Conservation (phyloP, 1,140 invertebrate genomes). For the Atta cephalotes region DNA sequence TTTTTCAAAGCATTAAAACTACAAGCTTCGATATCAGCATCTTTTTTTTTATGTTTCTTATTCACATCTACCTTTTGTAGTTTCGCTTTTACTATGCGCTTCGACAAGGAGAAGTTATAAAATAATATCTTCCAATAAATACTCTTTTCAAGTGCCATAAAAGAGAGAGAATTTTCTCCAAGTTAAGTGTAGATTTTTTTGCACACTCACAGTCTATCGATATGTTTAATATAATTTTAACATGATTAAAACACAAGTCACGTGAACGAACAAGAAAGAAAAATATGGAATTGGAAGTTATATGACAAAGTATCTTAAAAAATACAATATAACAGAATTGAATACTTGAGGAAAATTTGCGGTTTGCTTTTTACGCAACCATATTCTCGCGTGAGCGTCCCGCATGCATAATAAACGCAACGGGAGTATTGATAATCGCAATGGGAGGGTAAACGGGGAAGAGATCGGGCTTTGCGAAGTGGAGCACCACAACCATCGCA, state of each 20-base stretch:
- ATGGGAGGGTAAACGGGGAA: background rate
- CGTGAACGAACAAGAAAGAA: background rate
- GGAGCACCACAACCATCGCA: slow-evolving; percentile 12
- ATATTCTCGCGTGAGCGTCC: slow-evolving; percentile 3
- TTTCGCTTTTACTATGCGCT: background rate
- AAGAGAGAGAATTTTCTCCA: slow-evolving; percentile 8
- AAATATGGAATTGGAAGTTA: background rate
- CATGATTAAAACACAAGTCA: slow-evolving; percentile 9
- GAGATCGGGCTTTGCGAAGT: slow-evolving; percentile 6
- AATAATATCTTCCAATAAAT: slow-evolving; percentile 37
- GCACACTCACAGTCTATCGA: slow-evolving; percentile 7
- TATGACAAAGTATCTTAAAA: background rate
- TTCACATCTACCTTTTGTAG: slow-evolving; percentile 16
- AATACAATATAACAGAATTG: background rate
- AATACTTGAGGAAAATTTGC: slow-evolving; percentile 1
- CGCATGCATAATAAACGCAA: slow-evolving; percentile 15
- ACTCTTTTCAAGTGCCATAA: slow-evolving; percentile 30
- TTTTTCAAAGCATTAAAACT: background rate
- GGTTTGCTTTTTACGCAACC: background rate
- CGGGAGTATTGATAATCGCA: slow-evolving; percentile 6
- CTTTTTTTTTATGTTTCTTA: background rate
- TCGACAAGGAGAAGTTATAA: background rate
- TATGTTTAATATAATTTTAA: slow-evolving; percentile 29
- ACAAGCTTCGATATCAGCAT: background rate
- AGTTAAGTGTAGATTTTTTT: slow-evolving; percentile 8